Conservation (phyloP, 1,140 invertebrate genomes). For the Agrypnia vestita region DNA sequence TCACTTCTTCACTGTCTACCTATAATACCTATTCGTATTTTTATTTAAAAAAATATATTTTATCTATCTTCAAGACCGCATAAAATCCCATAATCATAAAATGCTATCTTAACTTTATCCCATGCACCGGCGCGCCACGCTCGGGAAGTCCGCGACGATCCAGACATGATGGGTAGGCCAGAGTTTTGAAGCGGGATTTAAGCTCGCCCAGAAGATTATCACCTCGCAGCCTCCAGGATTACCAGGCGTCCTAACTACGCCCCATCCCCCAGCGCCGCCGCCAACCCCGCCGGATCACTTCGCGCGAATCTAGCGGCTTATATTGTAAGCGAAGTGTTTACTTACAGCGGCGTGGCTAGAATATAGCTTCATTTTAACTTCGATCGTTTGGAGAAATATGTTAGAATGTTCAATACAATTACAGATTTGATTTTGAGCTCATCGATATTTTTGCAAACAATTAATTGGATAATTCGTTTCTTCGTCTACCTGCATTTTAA, state of each 20-base stretch:
- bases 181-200: conserved; percentile 35
- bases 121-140: background rate
- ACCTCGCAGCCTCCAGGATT: conserved; percentile 26
- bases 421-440: too few relatives aligned
- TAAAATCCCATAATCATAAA: background rate
- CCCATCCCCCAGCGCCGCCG: background rate
- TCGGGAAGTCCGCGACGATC: background rate
- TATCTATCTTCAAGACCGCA: background rate
- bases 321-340: too few relatives aligned
- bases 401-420: too few relatives aligned
- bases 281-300: background rate
- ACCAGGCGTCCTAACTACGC: conserved; percentile 2
- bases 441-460: too few relatives aligned
- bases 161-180: conserved; percentile 10
- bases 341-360: too few relatives aligned
- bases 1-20: too few relatives aligned
- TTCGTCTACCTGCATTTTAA: too few relatives aligned
- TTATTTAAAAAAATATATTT: too few relatives aligned
- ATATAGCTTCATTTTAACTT: too few relatives aligned
- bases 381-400: too few relatives aligned
- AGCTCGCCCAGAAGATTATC: conserved; percentile 30
- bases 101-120: background rate
- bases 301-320: background rate
- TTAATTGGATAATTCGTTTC: too few relatives aligned
- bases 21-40: too few relatives aligned